Conservation (phyloP, 1,140 invertebrate species). For the Leptinotarsa undecemlineata region DNA sequence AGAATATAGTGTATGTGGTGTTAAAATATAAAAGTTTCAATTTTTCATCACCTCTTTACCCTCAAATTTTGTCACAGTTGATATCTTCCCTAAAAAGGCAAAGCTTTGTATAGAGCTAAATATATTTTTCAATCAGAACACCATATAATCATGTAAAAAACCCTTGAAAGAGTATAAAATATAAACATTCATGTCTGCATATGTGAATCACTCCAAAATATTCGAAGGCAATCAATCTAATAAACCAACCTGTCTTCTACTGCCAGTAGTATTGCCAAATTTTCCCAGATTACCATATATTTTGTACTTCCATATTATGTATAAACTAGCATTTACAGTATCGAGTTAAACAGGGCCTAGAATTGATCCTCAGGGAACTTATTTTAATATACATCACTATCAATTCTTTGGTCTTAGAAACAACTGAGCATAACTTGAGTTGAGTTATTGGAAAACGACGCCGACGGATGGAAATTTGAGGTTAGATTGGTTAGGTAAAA, state of each 20-base stretch:
- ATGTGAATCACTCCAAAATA: background rate
- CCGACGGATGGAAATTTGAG: slow-evolving; percentile 20
- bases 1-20: slow-evolving; percentile 47
- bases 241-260: slow-evolving; percentile 14
- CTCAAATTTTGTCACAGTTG: slow-evolving; percentile 24
- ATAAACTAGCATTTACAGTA: background rate
- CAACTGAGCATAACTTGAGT: slow-evolving; percentile 10
- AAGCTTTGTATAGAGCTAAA: too few relatives aligned
- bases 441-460: background rate
- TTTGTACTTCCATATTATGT: slow-evolving; percentile 14
- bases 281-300: slow-evolving; percentile 11
- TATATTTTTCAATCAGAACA: too few relatives aligned
- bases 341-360: slow-evolving; percentile 23
- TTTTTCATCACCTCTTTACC: slow-evolving; percentile 20
- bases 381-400: slow-evolving; percentile 24
- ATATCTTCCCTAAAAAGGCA: background rate
- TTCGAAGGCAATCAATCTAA: background rate
- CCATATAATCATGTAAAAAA: too few relatives aligned
- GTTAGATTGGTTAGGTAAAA: slow-evolving; percentile 26
- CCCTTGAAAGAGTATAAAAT: too few relatives aligned
- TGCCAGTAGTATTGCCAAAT: slow-evolving; percentile 23
- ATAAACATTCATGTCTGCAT: too few relatives aligned
- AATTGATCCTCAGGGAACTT: slow-evolving; percentile 28
- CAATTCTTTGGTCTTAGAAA: slow-evolving; percentile 25
- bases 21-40: slow-evolving; percentile 38